Conservation (phyloP, 1,140 invertebrate genomes). For the Cryptotermes secundus region DNA sequence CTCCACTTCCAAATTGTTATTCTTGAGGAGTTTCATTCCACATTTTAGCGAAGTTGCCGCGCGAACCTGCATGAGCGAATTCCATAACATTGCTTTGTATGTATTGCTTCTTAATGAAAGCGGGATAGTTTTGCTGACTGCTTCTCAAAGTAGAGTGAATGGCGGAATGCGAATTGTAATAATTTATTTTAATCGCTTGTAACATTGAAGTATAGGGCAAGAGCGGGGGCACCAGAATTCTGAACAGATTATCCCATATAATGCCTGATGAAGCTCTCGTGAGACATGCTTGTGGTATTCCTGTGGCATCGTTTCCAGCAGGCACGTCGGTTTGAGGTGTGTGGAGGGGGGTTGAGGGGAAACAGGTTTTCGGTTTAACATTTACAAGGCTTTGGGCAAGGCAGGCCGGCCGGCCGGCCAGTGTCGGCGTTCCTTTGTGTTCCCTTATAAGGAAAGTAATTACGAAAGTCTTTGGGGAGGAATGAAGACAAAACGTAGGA, state of each 20-base stretch:
- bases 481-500: slow-evolving; percentile 25
- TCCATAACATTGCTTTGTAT: not conserved
- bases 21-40: not conserved
- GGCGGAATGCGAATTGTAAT: not conserved
- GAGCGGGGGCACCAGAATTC: not conserved
- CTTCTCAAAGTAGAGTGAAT: not conserved
- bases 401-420: slow-evolving; percentile 1
- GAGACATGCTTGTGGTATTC: not conserved
- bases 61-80: not conserved
- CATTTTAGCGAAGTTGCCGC: not conserved
- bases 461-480: slow-evolving; percentile 23
- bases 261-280: not conserved
- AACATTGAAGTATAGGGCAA: not conserved
- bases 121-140: not conserved
- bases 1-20: too few species aligned
- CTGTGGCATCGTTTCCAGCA: not conserved
- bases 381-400: slow-evolving; percentile 6
- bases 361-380: slow-evolving; percentile 19
- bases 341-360: not conserved
- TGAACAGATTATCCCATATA: not conserved
- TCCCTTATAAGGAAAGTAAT: slow-evolving; percentile 29
- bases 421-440: slow-evolving; percentile 28
- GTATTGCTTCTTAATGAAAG: not conserved
- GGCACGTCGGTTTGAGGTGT: not conserved
- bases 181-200: not conserved